Evolutionary conservation across 2,888 invertebrate genomes (phyloP).

Genomic region (Gymnoscelis rufifasciata): DNA sequence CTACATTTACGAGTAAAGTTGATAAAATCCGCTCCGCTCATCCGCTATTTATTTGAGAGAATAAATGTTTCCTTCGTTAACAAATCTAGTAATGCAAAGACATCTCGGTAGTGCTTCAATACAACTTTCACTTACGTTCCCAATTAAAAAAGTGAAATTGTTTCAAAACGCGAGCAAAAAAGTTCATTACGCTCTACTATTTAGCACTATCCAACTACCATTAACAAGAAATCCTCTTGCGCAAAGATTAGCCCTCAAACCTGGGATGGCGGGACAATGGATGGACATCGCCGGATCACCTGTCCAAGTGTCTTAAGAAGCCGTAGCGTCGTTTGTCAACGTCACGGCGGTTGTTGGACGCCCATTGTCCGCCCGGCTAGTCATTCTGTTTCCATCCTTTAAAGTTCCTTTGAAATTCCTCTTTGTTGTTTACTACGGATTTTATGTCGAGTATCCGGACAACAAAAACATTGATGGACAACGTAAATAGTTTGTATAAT

Average conservation of each 20-base stretch:
- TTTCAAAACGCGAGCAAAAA: not conserved
- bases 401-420: conserved; percentile 31
- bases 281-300: conserved; percentile 64
- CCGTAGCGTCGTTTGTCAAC: conserved; percentile 59
- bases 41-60: too few species aligned
- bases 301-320: conserved; percentile 60
- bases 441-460: not conserved
- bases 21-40: not conserved
- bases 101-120: too few species aligned
- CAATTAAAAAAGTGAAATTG: not conserved
- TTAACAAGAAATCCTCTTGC: conserved; percentile 31
- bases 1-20: not conserved
- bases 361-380: conserved; percentile 53
- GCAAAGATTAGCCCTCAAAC: conserved; percentile 37
- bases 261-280: conserved; percentile 49
- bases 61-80: too few species aligned
- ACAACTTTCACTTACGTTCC: too few species aligned
- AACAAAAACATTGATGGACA: too few species aligned
- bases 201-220: conserved; percentile 16
- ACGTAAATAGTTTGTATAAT: too few species aligned
- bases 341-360: conserved; percentile 53
- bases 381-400: conserved; percentile 50
- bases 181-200: not conserved
- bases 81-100: too few species aligned
- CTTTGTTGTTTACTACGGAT: conserved; percentile 21